Evolutionary conservation across 92 coral and sea anemone genomes (phyloP).

Genomic region (Zoanthus solanderi): DNA sequence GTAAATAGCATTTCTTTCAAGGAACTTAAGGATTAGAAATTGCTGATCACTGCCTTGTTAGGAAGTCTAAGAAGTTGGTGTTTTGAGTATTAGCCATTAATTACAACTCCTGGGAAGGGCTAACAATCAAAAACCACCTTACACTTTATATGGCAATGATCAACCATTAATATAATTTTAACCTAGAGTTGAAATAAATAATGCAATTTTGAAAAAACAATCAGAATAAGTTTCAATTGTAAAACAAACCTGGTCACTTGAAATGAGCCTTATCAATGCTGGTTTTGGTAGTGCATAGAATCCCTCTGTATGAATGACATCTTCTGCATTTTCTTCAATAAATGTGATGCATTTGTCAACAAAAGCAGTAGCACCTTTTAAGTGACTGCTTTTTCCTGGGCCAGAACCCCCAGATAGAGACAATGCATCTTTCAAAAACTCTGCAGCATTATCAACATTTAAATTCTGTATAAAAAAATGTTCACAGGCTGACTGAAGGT

Average conservation of each 20-base stretch:
- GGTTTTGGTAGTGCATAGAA: constrained; percentile 84
- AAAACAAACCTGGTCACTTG: constrained; percentile 90
- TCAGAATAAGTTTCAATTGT: not conserved
- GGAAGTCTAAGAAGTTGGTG: no score
- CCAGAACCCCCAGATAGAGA: constrained; percentile 71
- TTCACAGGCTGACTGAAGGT: constrained; percentile 87
- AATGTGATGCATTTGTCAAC: constrained; percentile 83
- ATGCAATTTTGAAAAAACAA: not conserved
- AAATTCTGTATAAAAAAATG: constrained; percentile 80
- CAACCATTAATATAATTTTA: no score
- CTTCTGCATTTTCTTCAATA: constrained; percentile 96
- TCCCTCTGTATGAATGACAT: constrained; percentile 84
- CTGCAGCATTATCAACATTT: constrained; percentile 84
- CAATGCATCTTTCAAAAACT: constrained; percentile 87
- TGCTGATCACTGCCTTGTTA: no score
- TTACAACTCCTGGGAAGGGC: not conserved
- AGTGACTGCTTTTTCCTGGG: constrained; percentile 43
- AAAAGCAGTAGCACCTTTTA: constrained; percentile 75
- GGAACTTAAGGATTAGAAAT: no score
- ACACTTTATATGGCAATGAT: no score
- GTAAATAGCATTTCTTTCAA: no score
- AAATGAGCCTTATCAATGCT: constrained; percentile 84
- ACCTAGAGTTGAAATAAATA: no score
- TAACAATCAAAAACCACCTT: no score
- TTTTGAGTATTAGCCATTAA: not conserved